Percentiles rank a stretch among this genome's conserved stretches.
These are phyloP conservation scores for Sebastiscus tertius DNA, from an alignment of 2,797 vertebrate species.

Conservation along the genomic window DNA sequence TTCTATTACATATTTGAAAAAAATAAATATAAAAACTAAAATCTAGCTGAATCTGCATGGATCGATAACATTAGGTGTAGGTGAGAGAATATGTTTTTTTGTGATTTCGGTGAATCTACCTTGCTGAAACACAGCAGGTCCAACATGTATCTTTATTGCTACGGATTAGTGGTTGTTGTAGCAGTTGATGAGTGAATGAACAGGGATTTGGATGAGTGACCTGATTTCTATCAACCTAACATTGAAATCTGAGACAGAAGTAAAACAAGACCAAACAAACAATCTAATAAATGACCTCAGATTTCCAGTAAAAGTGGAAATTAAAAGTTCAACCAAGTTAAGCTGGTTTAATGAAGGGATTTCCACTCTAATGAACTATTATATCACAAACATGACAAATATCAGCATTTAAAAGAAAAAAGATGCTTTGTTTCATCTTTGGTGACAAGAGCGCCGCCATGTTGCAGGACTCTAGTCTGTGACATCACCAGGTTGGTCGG, in stretches of 20 bases:
- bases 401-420: too few relatives aligned
- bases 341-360: too few relatives aligned
- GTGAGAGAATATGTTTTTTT: not conserved
- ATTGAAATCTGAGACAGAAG: not conserved
- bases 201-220: slow-evolving; percentile 23
- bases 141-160: not conserved
- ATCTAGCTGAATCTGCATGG: not conserved
- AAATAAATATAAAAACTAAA: too few relatives aligned
- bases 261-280: not conserved
- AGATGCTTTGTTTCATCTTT: too few relatives aligned
- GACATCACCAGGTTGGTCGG: too few relatives aligned
- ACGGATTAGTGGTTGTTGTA: not conserved
- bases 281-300: slow-evolving; percentile 1
- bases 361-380: too few relatives aligned
- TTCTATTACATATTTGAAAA: too few relatives aligned
- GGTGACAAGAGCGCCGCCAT: too few relatives aligned
- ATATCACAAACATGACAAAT: too few relatives aligned
- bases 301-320: slow-evolving; percentile 13
- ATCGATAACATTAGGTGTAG: not conserved
- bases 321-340: too few relatives aligned
- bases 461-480: too few relatives aligned
- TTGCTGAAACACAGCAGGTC: not conserved
- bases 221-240: not conserved
- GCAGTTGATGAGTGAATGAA: not conserved
- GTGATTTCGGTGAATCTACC: not conserved